These are phyloP conservation scores for Drosophila mercatorum DNA, from an alignment of 2,888 invertebrate species.

Conservation along the genomic window DNA sequence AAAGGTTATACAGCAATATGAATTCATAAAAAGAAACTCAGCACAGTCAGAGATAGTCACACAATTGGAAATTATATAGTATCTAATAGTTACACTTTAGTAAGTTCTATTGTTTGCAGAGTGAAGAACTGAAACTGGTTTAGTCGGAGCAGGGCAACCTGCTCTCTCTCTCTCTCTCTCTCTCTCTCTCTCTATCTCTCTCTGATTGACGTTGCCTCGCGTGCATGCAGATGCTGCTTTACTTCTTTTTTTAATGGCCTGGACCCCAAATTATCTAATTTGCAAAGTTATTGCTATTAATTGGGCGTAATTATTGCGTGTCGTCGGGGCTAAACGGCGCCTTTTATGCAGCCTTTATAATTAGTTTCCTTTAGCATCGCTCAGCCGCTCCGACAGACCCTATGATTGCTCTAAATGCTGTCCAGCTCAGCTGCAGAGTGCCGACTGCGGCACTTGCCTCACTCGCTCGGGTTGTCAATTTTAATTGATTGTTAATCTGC, in stretches of 20 bases:
- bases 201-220: conserved; percentile 50
- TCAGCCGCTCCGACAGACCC: conserved; percentile 9
- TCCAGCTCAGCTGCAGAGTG: not conserved
- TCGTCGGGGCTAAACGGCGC: conserved; percentile 70
- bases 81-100: conserved; percentile 13
- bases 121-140: conserved; percentile 11
- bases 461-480: conserved; percentile 76
- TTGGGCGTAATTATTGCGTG: conserved; percentile 82
- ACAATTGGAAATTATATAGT: conserved; percentile 15
- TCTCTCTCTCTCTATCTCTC: conserved; percentile 39
- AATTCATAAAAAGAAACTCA: not conserved
- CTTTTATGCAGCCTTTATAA: conserved; percentile 75
- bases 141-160: not conserved
- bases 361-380: conserved; percentile 62
- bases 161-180: conserved; percentile 30
- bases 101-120: conserved; percentile 20
- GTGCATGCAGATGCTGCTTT: conserved; percentile 39
- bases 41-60: conserved; percentile 1
- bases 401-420: conserved; percentile 33
- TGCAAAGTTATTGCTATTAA: conserved; percentile 82
- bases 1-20: conserved; percentile 4
- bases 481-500: conserved; percentile 83
- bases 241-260: conserved; percentile 28
- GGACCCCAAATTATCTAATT: conserved; percentile 80
- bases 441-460: conserved; percentile 32